These are phyloP conservation scores for Drosophila simulans DNA, from an alignment of 1,140 invertebrate genomes.

Conservation along the genomic window DNA sequence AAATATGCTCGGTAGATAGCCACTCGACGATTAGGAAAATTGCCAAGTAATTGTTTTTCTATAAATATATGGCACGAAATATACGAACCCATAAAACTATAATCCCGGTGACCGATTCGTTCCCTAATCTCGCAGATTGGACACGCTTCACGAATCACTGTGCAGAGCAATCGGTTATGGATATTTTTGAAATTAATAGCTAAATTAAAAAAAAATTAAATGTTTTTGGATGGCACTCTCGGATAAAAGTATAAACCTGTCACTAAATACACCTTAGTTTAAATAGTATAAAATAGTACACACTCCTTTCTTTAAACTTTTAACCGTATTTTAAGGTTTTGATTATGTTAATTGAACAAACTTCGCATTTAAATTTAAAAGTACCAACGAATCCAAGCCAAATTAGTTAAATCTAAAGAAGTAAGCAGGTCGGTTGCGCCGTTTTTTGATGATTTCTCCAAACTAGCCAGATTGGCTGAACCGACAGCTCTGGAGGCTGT, in stretches of 20 bases:
- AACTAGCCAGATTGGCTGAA: conserved; percentile 2
- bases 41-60: conserved; percentile 25
- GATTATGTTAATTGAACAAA: too few species aligned
- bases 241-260: too few species aligned
- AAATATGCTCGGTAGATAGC: not conserved
- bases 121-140: conserved; percentile 30
- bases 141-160: conserved; percentile 5
- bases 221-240: too few species aligned
- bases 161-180: not conserved
- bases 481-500: conserved; percentile 19
- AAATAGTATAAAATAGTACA: too few species aligned
- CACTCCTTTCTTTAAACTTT: too few species aligned
- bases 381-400: too few species aligned
- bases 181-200: not conserved
- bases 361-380: too few species aligned
- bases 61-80: conserved; percentile 6
- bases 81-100: conserved; percentile 18
- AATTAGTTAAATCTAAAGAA: too few species aligned
- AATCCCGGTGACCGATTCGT: not conserved
- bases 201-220: not conserved
- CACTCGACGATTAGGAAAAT: conserved; percentile 29
- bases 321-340: too few species aligned
- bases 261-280: too few species aligned
- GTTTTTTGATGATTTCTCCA: too few species aligned
- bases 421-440: too few species aligned